Evolutionary conservation across 2,888 invertebrate genomes (phyloP).

Genomic region (Anoplius nigerrimus): DNA sequence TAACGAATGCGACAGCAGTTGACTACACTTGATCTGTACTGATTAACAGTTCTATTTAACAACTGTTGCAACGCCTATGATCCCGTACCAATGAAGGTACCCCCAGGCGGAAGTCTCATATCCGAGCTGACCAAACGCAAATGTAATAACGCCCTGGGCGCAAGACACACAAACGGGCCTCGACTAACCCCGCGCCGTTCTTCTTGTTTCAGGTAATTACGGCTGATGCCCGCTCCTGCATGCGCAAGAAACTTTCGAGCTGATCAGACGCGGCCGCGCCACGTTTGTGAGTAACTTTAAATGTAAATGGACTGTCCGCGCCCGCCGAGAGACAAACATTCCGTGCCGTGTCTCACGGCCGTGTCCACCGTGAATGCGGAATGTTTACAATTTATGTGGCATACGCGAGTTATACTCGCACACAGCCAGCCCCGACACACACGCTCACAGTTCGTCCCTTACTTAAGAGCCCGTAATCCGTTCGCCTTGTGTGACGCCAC

Average conservation of each 20-base stretch:
- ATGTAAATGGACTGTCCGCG: conserved; percentile 27
- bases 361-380: conserved; percentile 27
- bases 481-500: conserved; percentile 29
- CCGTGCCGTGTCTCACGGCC: neutral
- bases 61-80: too few relatives aligned
- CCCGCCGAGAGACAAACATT: neutral
- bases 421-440: too few relatives aligned
- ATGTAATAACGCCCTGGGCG: too few relatives aligned
- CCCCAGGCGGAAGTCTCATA: too few relatives aligned
- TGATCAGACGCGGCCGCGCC: conserved; percentile 4
- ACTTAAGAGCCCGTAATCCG: conserved; percentile 35
- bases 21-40: too few relatives aligned
- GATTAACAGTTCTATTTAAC: too few relatives aligned
- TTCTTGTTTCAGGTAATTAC: conserved; percentile 56
- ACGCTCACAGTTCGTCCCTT: too few relatives aligned
- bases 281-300: conserved; percentile 48
- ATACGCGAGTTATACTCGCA: neutral
- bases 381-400: conserved; percentile 22
- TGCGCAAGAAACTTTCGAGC: neutral
- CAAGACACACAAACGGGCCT: too few relatives aligned
- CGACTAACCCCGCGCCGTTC: neutral
- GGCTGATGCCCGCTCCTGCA: conserved; percentile 1
- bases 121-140: too few relatives aligned
- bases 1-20: too few relatives aligned
- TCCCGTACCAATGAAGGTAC: too few relatives aligned